Conservation (phyloP, 2,113 vertebrate species). For the Prunella fulvescens region DNA sequence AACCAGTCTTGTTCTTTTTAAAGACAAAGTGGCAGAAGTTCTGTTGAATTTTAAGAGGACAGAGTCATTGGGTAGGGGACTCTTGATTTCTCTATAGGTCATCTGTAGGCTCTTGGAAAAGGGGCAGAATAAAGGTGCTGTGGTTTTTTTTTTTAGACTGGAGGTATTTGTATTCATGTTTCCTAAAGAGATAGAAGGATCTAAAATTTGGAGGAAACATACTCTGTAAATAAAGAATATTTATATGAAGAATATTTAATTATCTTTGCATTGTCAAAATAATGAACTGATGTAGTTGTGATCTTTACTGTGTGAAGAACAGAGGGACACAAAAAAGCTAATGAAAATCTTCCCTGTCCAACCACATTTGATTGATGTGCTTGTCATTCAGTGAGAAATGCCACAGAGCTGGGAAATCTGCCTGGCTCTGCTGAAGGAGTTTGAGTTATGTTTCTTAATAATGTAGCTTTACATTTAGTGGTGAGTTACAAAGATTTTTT, state of each 20-base stretch:
- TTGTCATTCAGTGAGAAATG: neutral
- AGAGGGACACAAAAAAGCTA: neutral
- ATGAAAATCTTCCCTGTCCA: neutral
- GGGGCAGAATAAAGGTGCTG: neutral
- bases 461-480: neutral
- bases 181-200: neutral
- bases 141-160: neutral
- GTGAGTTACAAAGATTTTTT: neutral
- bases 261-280: neutral
- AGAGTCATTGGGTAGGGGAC: neutral
- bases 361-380: neutral
- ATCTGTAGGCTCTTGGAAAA: neutral
- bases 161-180: neutral
- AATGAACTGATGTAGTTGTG: neutral
- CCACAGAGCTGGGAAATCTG: neutral
- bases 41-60: neutral
- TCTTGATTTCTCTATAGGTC: neutral
- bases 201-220: neutral
- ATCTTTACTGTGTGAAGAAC: neutral
- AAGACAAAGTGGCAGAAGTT: neutral
- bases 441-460: conserved; percentile 45
- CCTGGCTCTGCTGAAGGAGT: neutral
- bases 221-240: neutral
- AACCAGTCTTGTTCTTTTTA: neutral
- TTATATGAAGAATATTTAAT: neutral